Evolutionary conservation across 2,797 vertebrate genomes (phyloP).

Genomic region (Esox masquinongy): DNA sequence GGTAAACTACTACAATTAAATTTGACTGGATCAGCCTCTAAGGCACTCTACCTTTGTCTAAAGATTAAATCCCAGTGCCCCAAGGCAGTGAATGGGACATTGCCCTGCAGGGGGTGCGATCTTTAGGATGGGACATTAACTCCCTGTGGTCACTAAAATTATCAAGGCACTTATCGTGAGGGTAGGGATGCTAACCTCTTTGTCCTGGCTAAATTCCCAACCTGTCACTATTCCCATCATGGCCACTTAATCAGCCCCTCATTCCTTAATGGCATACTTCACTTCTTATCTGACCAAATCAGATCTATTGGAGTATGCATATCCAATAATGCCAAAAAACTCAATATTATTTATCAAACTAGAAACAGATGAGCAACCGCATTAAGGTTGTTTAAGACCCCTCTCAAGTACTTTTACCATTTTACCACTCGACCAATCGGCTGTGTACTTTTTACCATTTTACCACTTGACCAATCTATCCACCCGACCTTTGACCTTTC

Average conservation of each 20-base stretch:
- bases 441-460: background rate
- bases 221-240: too few relatives aligned
- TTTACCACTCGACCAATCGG: background rate
- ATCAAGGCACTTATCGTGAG: too few relatives aligned
- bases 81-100: too few relatives aligned
- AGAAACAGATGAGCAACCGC: background rate
- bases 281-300: background rate
- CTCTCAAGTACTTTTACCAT: background rate
- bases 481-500: background rate
- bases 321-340: background rate
- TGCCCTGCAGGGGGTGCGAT: too few relatives aligned
- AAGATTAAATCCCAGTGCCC: too few relatives aligned
- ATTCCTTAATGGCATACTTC: too few relatives aligned
- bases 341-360: background rate
- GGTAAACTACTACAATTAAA: slow-evolving; percentile 26
- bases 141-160: too few relatives aligned
- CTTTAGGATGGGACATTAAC: too few relatives aligned
- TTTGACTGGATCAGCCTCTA: slow-evolving; percentile 17
- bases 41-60: too few relatives aligned
- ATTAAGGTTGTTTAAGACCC: background rate
- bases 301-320: background rate
- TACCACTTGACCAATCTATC: background rate
- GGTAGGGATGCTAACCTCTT: too few relatives aligned
- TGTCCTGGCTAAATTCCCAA: too few relatives aligned
- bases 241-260: too few relatives aligned